Conservation (phyloP, 2,797 vertebrate genomes). For the Oreonectes daqikongensis region DNA sequence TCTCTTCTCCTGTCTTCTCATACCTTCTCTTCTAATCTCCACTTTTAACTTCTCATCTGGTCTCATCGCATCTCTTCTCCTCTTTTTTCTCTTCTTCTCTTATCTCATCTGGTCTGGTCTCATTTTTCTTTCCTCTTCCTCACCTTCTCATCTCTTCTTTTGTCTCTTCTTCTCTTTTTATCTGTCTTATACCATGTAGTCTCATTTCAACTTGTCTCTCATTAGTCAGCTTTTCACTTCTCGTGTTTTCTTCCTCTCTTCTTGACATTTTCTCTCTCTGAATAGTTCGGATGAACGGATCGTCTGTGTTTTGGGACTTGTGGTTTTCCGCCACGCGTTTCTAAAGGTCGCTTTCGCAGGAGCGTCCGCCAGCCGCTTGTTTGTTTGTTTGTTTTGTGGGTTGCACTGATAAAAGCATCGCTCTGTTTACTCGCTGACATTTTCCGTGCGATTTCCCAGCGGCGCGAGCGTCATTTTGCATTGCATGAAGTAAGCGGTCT, state of each 20-base stretch:
- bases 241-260: neutral
- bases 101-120: neutral
- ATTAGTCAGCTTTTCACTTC: neutral
- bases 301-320: constrained; percentile 17
- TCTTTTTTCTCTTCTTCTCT: no score
- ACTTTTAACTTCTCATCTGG: neutral
- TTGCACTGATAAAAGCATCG: constrained; percentile 35
- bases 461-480: constrained; percentile 6
- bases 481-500: neutral
- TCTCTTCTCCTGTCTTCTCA: no score
- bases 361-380: constrained; percentile 3
- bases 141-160: neutral
- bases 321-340: neutral
- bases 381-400: constrained; percentile 26
- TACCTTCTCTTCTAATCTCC: no score
- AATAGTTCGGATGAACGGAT: neutral
- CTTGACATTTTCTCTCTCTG: neutral
- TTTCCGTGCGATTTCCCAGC: constrained; percentile 39
- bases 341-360: constrained; percentile 29
- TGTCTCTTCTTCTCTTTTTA: no score
- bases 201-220: neutral
- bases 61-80: neutral
- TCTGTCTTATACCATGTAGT: no score
- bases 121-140: no score
- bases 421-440: constrained; percentile 43